These are phyloP conservation scores for Scaptodrosophila lebanonensis DNA, from an alignment of 1,140 invertebrate genomes.

Conservation along the genomic window DNA sequence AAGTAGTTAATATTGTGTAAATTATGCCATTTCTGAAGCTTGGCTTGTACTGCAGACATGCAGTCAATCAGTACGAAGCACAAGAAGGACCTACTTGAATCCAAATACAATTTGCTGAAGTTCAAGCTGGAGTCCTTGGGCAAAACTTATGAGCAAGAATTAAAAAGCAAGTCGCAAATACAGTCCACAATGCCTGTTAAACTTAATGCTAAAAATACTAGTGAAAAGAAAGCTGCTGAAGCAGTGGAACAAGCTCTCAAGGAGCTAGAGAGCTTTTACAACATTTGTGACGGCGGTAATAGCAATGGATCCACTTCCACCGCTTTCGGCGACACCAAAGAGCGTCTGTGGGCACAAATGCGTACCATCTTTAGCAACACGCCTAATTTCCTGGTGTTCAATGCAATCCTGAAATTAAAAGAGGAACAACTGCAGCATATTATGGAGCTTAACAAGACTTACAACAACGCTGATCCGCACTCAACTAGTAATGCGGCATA, in stretches of 20 bases:
- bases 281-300: slow-evolving; percentile 29
- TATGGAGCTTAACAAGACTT: slow-evolving; percentile 39
- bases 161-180: slow-evolving; percentile 45
- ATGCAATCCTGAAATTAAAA: slow-evolving; percentile 57
- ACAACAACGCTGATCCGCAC: background rate
- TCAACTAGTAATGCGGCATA: background rate
- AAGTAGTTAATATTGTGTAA: background rate
- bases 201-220: slow-evolving; percentile 50
- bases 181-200: slow-evolving; percentile 53
- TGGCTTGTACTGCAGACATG: slow-evolving; percentile 47
- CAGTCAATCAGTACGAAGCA: slow-evolving; percentile 49
- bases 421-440: slow-evolving; percentile 62
- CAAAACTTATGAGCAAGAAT: slow-evolving; percentile 39
- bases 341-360: slow-evolving; percentile 56
- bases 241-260: slow-evolving; percentile 59
- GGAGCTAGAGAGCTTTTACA: slow-evolving; percentile 58
- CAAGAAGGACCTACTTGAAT: slow-evolving; percentile 32
- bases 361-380: slow-evolving; percentile 53
- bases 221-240: slow-evolving; percentile 42
- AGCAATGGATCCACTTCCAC: slow-evolving; percentile 7
- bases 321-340: slow-evolving; percentile 39
- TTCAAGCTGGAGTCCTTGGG: slow-evolving; percentile 47
- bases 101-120: slow-evolving; percentile 45
- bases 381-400: slow-evolving; percentile 59
- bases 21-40: background rate